Base-by-base conservation (phyloP, 2,113 vertebrate genomes). In the Apeltes quadracus region DNA sequence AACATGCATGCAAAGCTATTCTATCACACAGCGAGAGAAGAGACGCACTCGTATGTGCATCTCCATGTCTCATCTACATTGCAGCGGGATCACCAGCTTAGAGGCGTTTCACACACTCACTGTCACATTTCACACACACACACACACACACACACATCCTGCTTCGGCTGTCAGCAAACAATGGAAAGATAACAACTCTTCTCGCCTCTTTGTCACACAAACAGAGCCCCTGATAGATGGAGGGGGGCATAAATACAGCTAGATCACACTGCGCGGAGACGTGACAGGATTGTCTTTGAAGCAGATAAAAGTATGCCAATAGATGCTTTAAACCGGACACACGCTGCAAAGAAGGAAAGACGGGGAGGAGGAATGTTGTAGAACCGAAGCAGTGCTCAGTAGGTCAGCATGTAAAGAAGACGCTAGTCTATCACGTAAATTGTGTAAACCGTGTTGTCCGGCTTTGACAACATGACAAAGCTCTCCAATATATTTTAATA, bases 121-220 rank as follows among this genome's bases (percentile, higher is more conserved):
- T 59, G 12, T 29, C n/a, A 29, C 32, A 12, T 39, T 27, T 23
- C 25, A 34, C 23, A 32, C 43, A 70, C 8, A 59, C 32, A 59
- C 59, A 73, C 64, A 68, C 27, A 50, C 1, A 39, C 12, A 46
- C 16, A 61, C 53, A 32, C 41, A 63, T 71, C 68, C 67, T 59
- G 56, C 58, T 67, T 27, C 54, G 34, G 22, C 68, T 71, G 61
- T 83, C 39, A 58, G 75, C 75, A 83, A 85, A 84, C 75, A 87
- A 80, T 64, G 61, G 55, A 69, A 61, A 77, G 59, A 81, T 67
- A 81, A 81, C 69, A 80, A 29, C 66, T 64, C 18, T 41, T 61
- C 55, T 63, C 6, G 5, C 74, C 78, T 81, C 64, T 84, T 79
- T 71, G 63, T 81, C 50, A 71, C 79, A 69, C 78, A 79, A 68